A percentile compares a stretch with the other conserved stretches of the same genome.
phyloP scores from a whole-genome alignment of 2,888 invertebrate genomes.

The Drosophila mimetica region DNA sequence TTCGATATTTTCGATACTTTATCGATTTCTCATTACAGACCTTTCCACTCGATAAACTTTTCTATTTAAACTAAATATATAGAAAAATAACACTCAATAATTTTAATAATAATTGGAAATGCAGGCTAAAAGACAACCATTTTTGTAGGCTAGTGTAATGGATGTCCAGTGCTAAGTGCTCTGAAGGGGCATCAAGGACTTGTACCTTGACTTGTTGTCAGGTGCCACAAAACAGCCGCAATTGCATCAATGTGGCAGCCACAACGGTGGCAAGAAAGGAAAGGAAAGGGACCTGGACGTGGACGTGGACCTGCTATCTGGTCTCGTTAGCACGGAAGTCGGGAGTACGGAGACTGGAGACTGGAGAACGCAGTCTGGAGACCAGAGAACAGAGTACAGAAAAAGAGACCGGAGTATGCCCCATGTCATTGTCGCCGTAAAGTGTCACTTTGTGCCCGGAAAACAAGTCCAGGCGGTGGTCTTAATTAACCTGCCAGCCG shows the following conservation, averaged over 20 bases:
- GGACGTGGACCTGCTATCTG: neutral
- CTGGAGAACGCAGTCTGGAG: neutral
- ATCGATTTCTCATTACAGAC: too few relatives aligned
- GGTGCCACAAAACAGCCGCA: slow-evolving; percentile 28
- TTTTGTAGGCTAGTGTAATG: slow-evolving; percentile 7
- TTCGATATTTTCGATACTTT: too few relatives aligned
- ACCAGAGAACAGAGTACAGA: neutral
- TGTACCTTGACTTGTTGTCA: slow-evolving; percentile 4
- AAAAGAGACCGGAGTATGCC: slow-evolving; percentile 4
- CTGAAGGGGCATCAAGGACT: slow-evolving; percentile 5
- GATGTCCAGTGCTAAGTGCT: slow-evolving; percentile 19
- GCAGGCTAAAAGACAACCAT: too few relatives aligned
- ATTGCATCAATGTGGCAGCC: slow-evolving; percentile 27
- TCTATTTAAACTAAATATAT: too few relatives aligned
- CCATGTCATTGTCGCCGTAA: slow-evolving; percentile 2
- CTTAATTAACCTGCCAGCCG: slow-evolving; percentile 32
- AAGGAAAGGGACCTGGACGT: neutral
- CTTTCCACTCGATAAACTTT: too few relatives aligned
- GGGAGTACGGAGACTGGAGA: neutral
- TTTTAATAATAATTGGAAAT: too few relatives aligned
- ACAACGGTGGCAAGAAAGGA: neutral
- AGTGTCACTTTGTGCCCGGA: slow-evolving; percentile 9
- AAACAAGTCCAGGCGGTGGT: slow-evolving; percentile 16
- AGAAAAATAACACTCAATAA: too few relatives aligned
- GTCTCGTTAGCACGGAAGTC: slow-evolving; percentile 3